phyloP scores from a whole-genome alignment of 2,888 invertebrate genomes.

The Eupithecia exiguata region DNA sequence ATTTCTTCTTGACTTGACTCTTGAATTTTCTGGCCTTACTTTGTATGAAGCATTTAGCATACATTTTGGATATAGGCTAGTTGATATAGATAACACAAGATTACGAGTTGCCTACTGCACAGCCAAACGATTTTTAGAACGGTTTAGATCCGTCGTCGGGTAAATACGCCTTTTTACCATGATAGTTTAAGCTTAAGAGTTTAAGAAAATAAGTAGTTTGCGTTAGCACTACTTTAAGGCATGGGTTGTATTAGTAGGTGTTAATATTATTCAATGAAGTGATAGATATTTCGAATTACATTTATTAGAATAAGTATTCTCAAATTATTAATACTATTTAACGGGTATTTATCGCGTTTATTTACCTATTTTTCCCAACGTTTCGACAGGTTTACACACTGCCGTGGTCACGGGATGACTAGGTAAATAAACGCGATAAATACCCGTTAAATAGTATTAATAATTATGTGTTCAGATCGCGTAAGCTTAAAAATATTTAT shows the following conservation, averaged over 20 bases:
- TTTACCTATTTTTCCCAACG: too few relatives aligned
- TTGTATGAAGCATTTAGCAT: conserved; percentile 1
- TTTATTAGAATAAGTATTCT: conserved; percentile 22
- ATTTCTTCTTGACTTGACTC: conserved; percentile 16
- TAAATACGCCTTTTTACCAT: background rate
- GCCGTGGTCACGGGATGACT: too few relatives aligned
- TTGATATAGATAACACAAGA: background rate
- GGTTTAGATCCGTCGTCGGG: background rate
- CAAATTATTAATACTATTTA: too few relatives aligned
- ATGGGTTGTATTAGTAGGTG: background rate
- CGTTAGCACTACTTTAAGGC: background rate
- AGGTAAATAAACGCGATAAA: too few relatives aligned
- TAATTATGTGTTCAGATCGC: too few relatives aligned
- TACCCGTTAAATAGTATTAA: too few relatives aligned
- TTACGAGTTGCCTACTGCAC: background rate
- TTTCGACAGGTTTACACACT: too few relatives aligned
- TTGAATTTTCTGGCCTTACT: background rate
- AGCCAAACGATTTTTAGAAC: background rate
- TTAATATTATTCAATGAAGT: background rate
- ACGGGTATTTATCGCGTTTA: too few relatives aligned
- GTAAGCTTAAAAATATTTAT: too few relatives aligned
- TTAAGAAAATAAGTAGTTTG: background rate
- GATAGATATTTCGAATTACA: conserved; percentile 6
- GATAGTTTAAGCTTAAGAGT: background rate
- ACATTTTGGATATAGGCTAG: background rate